A percentile compares a stretch with the other conserved stretches of the same genome.
Evolutionary conservation across 1,140 invertebrate species (phyloP).

Genomic region (Lanistes nyassanus): DNA sequence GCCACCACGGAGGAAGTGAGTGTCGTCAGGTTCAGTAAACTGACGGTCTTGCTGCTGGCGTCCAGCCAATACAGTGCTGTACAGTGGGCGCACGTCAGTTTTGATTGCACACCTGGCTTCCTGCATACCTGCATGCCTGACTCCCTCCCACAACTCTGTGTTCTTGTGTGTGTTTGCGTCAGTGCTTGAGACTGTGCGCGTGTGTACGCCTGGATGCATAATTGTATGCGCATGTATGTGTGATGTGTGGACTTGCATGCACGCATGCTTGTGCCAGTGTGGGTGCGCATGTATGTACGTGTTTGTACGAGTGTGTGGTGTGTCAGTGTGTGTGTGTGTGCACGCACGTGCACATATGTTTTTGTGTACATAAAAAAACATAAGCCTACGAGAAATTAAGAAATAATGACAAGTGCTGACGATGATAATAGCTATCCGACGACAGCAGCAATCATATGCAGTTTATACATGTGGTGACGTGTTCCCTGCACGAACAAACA

Average conservation of each 20-base stretch:
- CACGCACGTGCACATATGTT: no score
- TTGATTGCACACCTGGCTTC: background rate
- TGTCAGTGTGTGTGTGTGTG: no score
- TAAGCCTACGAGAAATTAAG: background rate
- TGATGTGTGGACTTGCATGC: no score
- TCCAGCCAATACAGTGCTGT: slow-evolving; percentile 10
- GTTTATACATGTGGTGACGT: no score
- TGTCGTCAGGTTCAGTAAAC: background rate
- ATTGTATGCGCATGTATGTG: no score
- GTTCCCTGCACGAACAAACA: no score
- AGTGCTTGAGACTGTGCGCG: no score
- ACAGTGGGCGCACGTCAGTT: background rate
- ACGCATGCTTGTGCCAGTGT: background rate
- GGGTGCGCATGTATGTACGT: background rate
- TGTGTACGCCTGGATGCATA: no score
- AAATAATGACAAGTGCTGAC: background rate
- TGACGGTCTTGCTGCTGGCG: background rate
- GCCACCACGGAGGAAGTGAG: background rate
- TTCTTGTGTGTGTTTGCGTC: no score
- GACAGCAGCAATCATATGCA: no score
- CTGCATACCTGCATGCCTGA: background rate
- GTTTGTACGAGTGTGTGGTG: background rate
- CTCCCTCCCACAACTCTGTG: no score
- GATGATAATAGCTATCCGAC: background rate
- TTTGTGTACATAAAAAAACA: slow-evolving; percentile 7